phyloP scores from a whole-genome alignment of 2,113 vertebrate species.

The Gopherus evgoodei region DNA sequence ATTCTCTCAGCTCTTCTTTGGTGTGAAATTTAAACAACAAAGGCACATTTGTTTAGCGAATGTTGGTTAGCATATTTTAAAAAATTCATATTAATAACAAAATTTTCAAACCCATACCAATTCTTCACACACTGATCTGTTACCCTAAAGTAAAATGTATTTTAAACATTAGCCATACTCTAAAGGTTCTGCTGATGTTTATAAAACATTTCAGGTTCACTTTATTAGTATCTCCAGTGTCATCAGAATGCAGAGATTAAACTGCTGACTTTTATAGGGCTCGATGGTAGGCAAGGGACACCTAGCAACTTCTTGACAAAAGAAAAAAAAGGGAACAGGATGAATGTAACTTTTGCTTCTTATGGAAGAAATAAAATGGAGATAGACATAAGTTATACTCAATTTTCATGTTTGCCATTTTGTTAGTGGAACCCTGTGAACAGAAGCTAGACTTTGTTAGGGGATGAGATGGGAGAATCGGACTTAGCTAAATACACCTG shows the following conservation, averaged over 20 bases:
- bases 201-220: neutral
- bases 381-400: neutral
- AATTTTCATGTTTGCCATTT: neutral
- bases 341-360: neutral
- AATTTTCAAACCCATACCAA: neutral
- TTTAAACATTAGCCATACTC: neutral
- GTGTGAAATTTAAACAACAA: constrained; percentile 3
- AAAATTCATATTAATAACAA: neutral
- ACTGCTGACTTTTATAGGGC: neutral
- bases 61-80: neutral
- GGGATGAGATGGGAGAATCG: neutral
- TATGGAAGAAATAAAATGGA: neutral
- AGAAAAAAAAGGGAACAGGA: neutral
- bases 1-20: constrained; percentile 10
- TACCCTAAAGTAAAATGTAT: neutral
- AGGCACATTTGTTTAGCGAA: neutral
- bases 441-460: neutral
- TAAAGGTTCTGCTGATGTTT: neutral
- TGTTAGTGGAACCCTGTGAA: neutral
- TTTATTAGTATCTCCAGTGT: neutral
- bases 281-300: neutral
- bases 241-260: constrained; percentile 4
- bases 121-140: neutral
- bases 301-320: neutral
- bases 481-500: neutral